A percentile compares a stretch with the other conserved stretches of the same genome.
Evolutionary conservation across 2,113 vertebrate species (phyloP).

Genomic region (Otis tarda): DNA sequence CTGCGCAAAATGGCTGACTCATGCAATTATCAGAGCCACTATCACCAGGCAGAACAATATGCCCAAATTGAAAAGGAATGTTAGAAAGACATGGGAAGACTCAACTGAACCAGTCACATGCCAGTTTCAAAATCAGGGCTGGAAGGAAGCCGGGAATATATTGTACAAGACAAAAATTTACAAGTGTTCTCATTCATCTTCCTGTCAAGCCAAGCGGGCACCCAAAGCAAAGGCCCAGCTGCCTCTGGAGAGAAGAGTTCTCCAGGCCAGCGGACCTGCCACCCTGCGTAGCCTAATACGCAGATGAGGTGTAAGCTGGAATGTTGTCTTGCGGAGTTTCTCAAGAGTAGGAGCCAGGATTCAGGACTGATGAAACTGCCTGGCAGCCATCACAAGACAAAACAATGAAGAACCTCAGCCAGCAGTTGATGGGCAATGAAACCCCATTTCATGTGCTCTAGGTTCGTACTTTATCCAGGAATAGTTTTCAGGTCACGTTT

Average conservation of each 20-base stretch:
- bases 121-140: constrained; percentile 53
- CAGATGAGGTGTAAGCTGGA: neutral
- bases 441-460: neutral
- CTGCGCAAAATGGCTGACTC: constrained; percentile 63
- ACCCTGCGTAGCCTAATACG: fast-evolving
- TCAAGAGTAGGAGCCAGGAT: neutral
- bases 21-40: constrained; percentile 57
- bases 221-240: neutral
- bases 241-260: neutral
- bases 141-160: constrained; percentile 29
- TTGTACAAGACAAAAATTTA: constrained; percentile 28
- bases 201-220: neutral
- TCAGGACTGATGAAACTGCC: neutral
- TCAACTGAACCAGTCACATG: constrained; percentile 52
- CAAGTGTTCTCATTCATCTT: constrained; percentile 41
- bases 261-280: neutral
- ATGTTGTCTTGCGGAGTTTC: neutral
- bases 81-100: constrained; percentile 61
- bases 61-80: constrained; percentile 64
- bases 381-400: neutral
- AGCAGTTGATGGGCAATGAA: neutral
- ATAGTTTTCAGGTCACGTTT: fast-evolving
- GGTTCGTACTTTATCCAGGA: neutral
- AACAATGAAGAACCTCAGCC: neutral
- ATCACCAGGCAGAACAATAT: constrained; percentile 64